A percentile compares a stretch with the other conserved stretches of the same genome.
These are phyloP conservation scores for Syngnathus scovelli DNA, from an alignment of 2,113 vertebrate genomes.

Conservation along the genomic window DNA sequence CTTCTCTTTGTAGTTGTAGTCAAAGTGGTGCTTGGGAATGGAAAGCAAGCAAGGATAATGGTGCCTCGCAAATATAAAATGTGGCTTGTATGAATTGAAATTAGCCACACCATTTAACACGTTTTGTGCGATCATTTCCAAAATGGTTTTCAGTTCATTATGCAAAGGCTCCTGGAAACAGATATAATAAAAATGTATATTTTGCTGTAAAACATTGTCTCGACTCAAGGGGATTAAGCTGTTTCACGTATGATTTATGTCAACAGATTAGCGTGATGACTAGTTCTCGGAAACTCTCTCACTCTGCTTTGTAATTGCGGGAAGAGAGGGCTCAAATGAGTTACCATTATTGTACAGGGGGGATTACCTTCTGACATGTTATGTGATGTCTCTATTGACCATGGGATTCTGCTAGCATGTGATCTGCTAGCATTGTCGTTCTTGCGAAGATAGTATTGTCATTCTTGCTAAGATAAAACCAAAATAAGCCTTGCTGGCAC, in stretches of 20 bases:
- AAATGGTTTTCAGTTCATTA: slow-evolving; percentile 27
- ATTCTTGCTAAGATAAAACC: background rate
- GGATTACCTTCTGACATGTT: slow-evolving; percentile 48
- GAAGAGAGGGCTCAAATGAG: slow-evolving; percentile 30
- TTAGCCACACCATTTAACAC: slow-evolving; percentile 42
- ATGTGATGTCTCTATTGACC: slow-evolving; percentile 33
- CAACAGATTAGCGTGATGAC: slow-evolving; percentile 38
- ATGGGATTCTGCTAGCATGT: slow-evolving; percentile 25
- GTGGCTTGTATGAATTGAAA: slow-evolving; percentile 38
- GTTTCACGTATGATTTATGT: slow-evolving; percentile 41
- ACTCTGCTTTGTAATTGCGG: slow-evolving; percentile 32
- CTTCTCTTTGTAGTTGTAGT: slow-evolving; percentile 43
- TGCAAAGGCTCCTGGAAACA: slow-evolving; percentile 28
- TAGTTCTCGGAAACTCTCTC: slow-evolving; percentile 49
- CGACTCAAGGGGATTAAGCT: slow-evolving; percentile 27
- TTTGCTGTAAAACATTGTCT: slow-evolving; percentile 31
- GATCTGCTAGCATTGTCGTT: slow-evolving; percentile 2
- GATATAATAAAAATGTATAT: slow-evolving; percentile 18
- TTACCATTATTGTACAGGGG: slow-evolving; percentile 29
- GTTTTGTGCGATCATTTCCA: slow-evolving; percentile 39
- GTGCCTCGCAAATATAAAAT: slow-evolving; percentile 47
- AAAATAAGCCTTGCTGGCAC: slow-evolving; percentile 2
- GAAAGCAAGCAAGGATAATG: slow-evolving; percentile 39
- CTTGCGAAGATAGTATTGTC: background rate
- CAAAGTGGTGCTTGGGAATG: slow-evolving; percentile 38